Percentiles rank a stretch among this genome's conserved stretches.
phyloP scores from a whole-genome alignment of 1,140 invertebrate species.

The Lordiphosa collinella region DNA sequence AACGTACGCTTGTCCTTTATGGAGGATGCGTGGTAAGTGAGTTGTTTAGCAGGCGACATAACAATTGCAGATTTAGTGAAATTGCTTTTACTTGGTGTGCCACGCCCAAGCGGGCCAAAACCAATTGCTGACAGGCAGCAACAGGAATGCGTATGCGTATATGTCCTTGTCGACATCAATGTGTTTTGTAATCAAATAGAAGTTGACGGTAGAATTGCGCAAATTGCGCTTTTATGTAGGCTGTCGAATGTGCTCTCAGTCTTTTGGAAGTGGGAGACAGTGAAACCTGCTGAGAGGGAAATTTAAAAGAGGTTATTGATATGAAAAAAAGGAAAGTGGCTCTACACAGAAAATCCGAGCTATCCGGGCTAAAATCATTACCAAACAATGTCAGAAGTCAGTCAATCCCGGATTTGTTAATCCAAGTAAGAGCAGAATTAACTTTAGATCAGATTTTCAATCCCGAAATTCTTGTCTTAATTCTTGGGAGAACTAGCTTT shows the following conservation, averaged over 20 bases:
- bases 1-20: conserved; percentile 54
- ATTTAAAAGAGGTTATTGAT: no score
- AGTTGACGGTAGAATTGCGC: conserved; percentile 67
- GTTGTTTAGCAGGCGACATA: conserved; percentile 75
- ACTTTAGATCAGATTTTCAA: no score
- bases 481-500: no score
- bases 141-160: conserved; percentile 23
- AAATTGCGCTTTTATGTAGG: conserved; percentile 75
- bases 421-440: no score
- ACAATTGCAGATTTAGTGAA: conserved; percentile 77
- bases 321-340: no score
- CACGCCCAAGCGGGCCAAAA: not conserved
- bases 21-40: conserved; percentile 38
- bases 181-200: conserved; percentile 73
- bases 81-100: conserved; percentile 58
- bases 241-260: conserved; percentile 43
- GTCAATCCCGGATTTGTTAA: no score
- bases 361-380: no score
- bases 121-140: conserved; percentile 11
- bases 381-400: no score
- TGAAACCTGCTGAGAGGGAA: no score
- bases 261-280: no score
- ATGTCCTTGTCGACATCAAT: conserved; percentile 47
- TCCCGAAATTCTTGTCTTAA: no score
- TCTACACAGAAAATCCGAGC: no score